Evolutionary conservation across 2,888 invertebrate species (phyloP), one percentile per base, ranked within the genome.

Genomic region (Bunonema sp.): DNA sequence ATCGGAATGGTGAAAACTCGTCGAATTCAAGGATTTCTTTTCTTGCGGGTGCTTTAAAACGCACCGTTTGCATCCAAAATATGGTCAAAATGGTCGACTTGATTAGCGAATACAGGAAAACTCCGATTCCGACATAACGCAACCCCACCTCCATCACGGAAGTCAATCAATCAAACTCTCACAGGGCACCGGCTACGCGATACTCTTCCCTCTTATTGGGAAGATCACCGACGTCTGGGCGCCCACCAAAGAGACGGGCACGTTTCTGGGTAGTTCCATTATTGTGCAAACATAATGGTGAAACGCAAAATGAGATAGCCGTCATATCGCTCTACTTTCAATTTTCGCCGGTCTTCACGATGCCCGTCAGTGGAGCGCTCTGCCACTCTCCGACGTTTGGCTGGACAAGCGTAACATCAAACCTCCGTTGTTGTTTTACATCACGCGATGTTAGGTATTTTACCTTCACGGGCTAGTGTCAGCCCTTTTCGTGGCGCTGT

Each of bases 251-350:
- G 34, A 24, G 21, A 37, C 32, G 12, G 44, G 39, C 8, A 32
- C 32, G 16, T 44, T 31, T 18, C 20, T 44, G 21, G 23, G n/a
- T n/a, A n/a, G n/a, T n/a, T n/a, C n/a, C 44, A 12, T 26, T 44
- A 16, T 26, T 44, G 30, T 41, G 36, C 16, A 31, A 31, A 8
- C 44, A 44, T 26, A 34, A 32, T 18, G 42, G 42, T 19, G 26
- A 34, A 20, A 16, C 40, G 8, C n/a, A 35, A 2, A 7, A 7
- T 33, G 7, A 18, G 5, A 31, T 5, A 15, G 4, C 31, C 12
- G 20, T 4, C 19, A 12, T 33, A 33, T 8, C 33, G 19, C 19
- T 21, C 33, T 19, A 4, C 15, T 34, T 20, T 18, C 22, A 34
- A 24, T 34, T 34, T n/a, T 22, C n/a, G 5, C 34, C 34, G 3